Percentiles rank a stretch among this genome's conserved stretches.
These are phyloP conservation scores for Cheiracanthium punctorium DNA, from an alignment of 2,888 invertebrate species.

Conservation along the genomic window DNA sequence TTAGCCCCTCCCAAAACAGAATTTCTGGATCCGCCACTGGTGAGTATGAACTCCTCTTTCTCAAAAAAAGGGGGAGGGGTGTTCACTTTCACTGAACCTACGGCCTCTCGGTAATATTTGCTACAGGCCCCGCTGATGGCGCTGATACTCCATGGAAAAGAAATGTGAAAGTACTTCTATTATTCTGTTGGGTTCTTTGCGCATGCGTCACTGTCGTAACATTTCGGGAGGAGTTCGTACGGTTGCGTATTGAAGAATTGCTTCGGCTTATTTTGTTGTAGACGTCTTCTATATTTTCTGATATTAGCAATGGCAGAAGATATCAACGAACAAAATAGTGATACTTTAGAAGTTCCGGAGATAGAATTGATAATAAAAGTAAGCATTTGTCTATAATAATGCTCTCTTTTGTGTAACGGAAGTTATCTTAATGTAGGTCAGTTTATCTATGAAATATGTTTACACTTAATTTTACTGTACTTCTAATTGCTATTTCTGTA, in stretches of 20 bases:
- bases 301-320: constrained; percentile 60
- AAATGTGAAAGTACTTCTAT: too few relatives aligned
- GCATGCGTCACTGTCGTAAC: background rate
- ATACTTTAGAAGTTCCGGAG: constrained; percentile 70
- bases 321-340: constrained; percentile 59
- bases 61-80: too few relatives aligned
- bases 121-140: too few relatives aligned
- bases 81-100: too few relatives aligned
- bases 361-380: constrained; percentile 72
- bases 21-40: too few relatives aligned
- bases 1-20: too few relatives aligned
- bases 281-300: background rate
- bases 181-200: background rate
- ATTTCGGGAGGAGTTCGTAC: background rate
- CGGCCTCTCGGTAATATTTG: too few relatives aligned
- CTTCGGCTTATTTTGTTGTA: background rate
- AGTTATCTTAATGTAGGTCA: constrained; percentile 60
- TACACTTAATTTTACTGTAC: too few relatives aligned
- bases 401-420: constrained; percentile 43
- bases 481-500: too few relatives aligned
- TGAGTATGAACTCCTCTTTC: too few relatives aligned
- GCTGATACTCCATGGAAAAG: too few relatives aligned
- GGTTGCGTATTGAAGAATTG: background rate
- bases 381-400: constrained; percentile 22
- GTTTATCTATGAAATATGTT: background rate